phyloP scores from a whole-genome alignment of 2,888 invertebrate species.

The Shargacucullia verbasci region DNA sequence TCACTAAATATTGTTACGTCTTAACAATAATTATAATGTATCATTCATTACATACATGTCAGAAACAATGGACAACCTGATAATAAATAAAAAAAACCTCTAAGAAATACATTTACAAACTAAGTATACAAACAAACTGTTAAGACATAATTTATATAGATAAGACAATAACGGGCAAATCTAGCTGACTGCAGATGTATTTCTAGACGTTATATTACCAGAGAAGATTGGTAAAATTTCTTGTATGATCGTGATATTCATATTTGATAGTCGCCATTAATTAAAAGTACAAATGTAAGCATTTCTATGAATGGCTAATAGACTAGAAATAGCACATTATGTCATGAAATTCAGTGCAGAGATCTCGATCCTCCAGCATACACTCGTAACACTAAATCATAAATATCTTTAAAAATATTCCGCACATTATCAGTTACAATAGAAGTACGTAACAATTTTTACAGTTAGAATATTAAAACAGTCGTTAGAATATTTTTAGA shows the following conservation, averaged over 20 bases:
- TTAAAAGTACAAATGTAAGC: constrained; percentile 23
- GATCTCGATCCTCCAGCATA: constrained; percentile 55
- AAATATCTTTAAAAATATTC: constrained; percentile 8
- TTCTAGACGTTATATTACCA: constrained; percentile 37
- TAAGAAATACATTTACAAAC: constrained; percentile 9
- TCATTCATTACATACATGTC: constrained; percentile 6
- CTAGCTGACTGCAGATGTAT: constrained; percentile 32
- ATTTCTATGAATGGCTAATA: constrained; percentile 41
- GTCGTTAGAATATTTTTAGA: constrained; percentile 47
- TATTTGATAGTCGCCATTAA: constrained; percentile 9
- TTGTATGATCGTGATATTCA: constrained; percentile 5
- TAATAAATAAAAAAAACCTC: constrained; percentile 10
- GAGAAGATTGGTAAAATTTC: constrained; percentile 22
- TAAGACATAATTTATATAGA: constrained; percentile 18
- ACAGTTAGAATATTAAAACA: constrained; percentile 50
- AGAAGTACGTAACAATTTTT: constrained; percentile 55
- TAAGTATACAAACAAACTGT: constrained; percentile 16
- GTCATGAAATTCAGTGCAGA: constrained; percentile 50
- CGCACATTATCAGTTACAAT: constrained; percentile 44
- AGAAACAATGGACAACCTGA: constrained; percentile 23
- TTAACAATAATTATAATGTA: constrained; percentile 34
- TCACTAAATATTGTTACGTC: constrained; percentile 48
- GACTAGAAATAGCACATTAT: constrained; percentile 59
- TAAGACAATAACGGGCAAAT: constrained; percentile 14
- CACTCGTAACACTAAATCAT: constrained; percentile 44